Conservation (phyloP, 2,113 vertebrate species). For the Vimba vimba region DNA sequence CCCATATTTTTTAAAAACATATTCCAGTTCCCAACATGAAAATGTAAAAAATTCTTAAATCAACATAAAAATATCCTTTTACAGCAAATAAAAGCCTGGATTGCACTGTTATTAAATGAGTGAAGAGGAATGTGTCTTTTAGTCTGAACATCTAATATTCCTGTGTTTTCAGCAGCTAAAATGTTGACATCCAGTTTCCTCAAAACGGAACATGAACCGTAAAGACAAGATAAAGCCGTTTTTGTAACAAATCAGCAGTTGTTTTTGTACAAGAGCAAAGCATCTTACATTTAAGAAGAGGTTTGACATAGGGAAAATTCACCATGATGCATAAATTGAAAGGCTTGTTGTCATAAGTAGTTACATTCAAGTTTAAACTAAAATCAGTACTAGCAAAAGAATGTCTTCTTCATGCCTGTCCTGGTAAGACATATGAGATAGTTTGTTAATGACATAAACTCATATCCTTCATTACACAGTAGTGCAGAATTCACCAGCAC, state of each 20-base stretch:
- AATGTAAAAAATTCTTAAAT: not conserved
- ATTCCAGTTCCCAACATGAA: not conserved
- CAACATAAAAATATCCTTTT: not conserved
- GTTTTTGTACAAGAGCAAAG: not conserved
- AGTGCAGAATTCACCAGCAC: slow-evolving; percentile 19
- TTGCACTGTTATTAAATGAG: slow-evolving; percentile 7
- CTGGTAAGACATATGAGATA: slow-evolving; percentile 2
- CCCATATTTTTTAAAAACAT: not conserved
- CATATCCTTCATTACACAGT: slow-evolving; percentile 7
- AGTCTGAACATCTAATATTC: not conserved
- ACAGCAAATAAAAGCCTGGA: slow-evolving; percentile 4
- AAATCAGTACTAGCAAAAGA: not conserved
- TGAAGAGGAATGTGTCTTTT: not conserved
- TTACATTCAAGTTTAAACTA: slow-evolving; percentile 24
- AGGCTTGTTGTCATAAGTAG: not conserved
- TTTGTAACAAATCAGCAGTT: not conserved
- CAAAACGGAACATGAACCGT: not conserved
- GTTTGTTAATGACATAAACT: not conserved
- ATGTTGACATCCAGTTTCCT: not conserved
- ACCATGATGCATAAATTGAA: not conserved
- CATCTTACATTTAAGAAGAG: not conserved
- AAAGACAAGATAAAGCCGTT: not conserved
- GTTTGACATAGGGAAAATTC: not conserved
- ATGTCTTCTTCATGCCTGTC: not conserved
- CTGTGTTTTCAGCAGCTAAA: not conserved